These are phyloP conservation scores for Tetragonula clypearis DNA, from an alignment of 1,140 invertebrate species.

Conservation along the genomic window DNA sequence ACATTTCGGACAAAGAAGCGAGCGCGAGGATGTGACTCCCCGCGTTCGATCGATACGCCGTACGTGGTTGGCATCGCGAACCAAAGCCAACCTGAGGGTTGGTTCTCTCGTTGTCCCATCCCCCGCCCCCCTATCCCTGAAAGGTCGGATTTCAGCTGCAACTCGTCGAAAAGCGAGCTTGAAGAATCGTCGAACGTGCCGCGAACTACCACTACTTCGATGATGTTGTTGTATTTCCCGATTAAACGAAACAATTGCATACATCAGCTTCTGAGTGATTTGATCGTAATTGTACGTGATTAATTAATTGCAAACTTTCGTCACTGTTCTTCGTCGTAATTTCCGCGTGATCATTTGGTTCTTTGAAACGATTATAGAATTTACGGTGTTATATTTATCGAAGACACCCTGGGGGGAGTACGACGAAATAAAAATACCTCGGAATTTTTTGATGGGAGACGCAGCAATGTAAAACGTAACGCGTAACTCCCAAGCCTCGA, in stretches of 20 bases:
- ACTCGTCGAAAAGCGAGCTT: conserved; percentile 19
- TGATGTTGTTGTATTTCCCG: too few species aligned
- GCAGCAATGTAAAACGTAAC: too few species aligned
- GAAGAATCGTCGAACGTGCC: conserved; percentile 12
- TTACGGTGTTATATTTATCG: background rate
- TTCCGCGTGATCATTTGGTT: background rate
- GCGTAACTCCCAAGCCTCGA: too few species aligned
- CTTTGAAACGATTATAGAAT: background rate
- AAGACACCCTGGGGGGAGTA: background rate
- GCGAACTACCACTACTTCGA: background rate
- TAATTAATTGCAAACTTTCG: background rate
- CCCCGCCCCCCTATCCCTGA: too few species aligned
- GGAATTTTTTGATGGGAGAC: too few species aligned
- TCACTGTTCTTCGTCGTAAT: background rate
- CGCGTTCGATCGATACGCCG: conserved; percentile 42
- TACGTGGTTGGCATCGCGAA: conserved; percentile 61
- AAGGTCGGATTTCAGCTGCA: background rate
- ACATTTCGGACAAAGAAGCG: conserved; percentile 13
- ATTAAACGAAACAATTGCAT: background rate
- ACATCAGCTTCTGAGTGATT: background rate
- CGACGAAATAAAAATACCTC: too few species aligned
- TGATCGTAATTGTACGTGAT: background rate
- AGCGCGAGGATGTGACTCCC: background rate
- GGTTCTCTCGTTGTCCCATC: background rate
- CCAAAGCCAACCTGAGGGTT: conserved; percentile 7